Percentiles rank a stretch among this genome's conserved stretches.
These are phyloP conservation scores for Mesembrinibis cayennensis DNA, from an alignment of 2,113 vertebrate species.

Conservation along the genomic window DNA sequence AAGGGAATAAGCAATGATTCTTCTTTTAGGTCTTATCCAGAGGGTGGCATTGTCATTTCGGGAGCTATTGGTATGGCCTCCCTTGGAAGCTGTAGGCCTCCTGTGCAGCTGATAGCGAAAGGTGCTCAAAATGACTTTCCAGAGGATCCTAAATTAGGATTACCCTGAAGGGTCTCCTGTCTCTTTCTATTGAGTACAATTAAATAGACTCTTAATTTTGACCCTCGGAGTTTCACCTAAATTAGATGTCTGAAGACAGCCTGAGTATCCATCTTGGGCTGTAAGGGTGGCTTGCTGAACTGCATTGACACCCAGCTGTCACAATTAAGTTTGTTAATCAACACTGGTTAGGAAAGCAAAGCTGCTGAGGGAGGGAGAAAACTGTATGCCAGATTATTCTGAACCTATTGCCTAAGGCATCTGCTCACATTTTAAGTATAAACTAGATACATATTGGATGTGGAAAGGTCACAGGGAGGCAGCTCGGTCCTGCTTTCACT, in stretches of 20 bases:
- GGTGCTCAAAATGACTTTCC: neutral
- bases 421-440: conserved; percentile 1
- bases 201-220: conserved; percentile 8
- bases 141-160: neutral
- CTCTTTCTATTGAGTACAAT: neutral
- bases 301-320: neutral
- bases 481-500: neutral
- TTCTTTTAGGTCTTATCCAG: neutral
- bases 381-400: neutral
- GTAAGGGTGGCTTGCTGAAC: neutral
- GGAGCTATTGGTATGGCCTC: neutral
- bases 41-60: neutral
- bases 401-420: neutral
- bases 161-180: neutral
- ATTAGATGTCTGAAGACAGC: neutral
- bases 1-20: neutral
- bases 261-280: neutral
- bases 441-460: neutral
- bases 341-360: neutral
- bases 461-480: neutral
- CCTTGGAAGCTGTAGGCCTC: neutral
- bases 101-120: neutral
- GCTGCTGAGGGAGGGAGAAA: neutral
- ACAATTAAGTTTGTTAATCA: neutral
- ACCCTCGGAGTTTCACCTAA: neutral